Evolutionary conservation across 2,888 invertebrate genomes (phyloP).

Genomic region (Alloscopus bannaensis): DNA sequence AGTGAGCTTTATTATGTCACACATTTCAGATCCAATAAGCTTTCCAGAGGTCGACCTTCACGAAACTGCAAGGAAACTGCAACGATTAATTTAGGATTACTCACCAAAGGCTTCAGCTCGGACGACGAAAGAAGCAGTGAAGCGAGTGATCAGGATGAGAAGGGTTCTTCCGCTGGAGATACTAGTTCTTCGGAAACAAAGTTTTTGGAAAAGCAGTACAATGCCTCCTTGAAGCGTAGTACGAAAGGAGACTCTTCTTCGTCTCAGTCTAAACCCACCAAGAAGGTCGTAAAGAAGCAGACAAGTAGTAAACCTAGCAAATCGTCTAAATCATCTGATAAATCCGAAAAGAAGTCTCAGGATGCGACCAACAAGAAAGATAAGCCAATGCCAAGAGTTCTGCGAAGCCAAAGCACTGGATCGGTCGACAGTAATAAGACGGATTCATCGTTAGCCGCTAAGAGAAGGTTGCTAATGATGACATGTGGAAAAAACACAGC

Average conservation of each 20-base stretch:
- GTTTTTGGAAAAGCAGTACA: constrained; percentile 71
- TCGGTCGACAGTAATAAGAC: constrained; percentile 45
- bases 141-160: constrained; percentile 76
- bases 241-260: constrained; percentile 25
- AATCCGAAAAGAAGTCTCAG: constrained; percentile 12
- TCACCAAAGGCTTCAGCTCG: constrained; percentile 82
- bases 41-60: constrained; percentile 74
- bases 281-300: constrained; percentile 18
- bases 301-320: constrained; percentile 12
- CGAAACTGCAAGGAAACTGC: constrained; percentile 87
- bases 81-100: constrained; percentile 84
- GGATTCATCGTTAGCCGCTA: constrained; percentile 24
- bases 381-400: constrained; percentile 35
- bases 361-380: constrained; percentile 23
- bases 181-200: constrained; percentile 72
- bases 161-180: constrained; percentile 66
- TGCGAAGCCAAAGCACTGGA: constrained; percentile 45
- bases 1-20: background rate
- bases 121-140: constrained; percentile 80
- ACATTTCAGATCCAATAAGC: constrained; percentile 27
- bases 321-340: background rate
- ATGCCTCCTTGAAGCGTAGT: constrained; percentile 68
- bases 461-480: constrained; percentile 48
- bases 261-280: constrained; percentile 6
- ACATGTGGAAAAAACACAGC: constrained; percentile 51